Conservation (phyloP, 2,888 invertebrate species). For the Oscheius myriophilus region DNA sequence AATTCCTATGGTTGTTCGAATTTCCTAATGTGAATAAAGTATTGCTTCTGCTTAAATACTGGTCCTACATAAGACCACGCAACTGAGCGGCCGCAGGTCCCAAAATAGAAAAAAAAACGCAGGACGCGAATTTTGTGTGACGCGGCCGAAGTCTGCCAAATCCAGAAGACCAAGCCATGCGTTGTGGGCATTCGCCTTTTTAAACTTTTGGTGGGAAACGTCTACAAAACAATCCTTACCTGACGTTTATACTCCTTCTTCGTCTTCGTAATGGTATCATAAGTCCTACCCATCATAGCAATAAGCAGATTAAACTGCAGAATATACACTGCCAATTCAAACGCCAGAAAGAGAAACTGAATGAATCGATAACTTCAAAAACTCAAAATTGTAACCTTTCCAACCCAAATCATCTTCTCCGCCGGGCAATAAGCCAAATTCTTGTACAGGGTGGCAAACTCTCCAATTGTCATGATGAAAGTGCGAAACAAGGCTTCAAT, state of each 20-base stretch:
- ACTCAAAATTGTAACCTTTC: constrained; percentile 34
- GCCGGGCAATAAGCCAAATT: constrained; percentile 55
- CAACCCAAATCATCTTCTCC: constrained; percentile 47
- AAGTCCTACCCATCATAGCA: constrained; percentile 99
- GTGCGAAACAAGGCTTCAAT: constrained; percentile 79
- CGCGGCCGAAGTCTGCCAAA: too few species aligned
- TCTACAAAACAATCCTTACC: constrained; percentile 15
- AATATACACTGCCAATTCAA: constrained; percentile 95
- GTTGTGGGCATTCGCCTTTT: too few species aligned
- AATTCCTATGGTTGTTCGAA: too few species aligned
- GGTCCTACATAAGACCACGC: too few species aligned
- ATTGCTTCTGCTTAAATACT: too few species aligned
- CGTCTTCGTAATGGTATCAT: constrained; percentile 95
- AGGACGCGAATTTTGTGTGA: too few species aligned
- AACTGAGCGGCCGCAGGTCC: too few species aligned
- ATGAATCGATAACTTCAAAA: not conserved
- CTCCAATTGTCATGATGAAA: constrained; percentile 95
- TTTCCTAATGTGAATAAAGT: too few species aligned
- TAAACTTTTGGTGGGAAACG: too few species aligned
- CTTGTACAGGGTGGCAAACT: constrained; percentile 55
- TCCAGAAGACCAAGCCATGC: too few species aligned
- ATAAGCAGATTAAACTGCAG: constrained; percentile 96
- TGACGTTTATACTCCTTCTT: constrained; percentile 90
- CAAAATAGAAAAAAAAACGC: too few species aligned
- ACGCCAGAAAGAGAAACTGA: constrained; percentile 80